Conservation (phyloP, 1,140 invertebrate genomes). For the Hyles euphorbiae region DNA sequence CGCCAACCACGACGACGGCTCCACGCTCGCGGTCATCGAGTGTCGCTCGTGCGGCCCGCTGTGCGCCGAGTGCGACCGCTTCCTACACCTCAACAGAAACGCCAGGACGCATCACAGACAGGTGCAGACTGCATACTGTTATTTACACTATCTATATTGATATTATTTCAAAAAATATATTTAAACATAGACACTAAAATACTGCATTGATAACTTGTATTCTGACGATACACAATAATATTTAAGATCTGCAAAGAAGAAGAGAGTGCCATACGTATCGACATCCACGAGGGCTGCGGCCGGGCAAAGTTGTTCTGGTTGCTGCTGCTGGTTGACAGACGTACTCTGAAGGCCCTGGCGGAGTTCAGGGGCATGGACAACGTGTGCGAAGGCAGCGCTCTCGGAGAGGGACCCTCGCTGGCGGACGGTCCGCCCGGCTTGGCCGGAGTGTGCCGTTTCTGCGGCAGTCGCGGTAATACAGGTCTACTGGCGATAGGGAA, state of each 20-base stretch:
- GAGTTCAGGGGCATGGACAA: slow-evolving; percentile 87
- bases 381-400: slow-evolving; percentile 34
- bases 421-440: slow-evolving; percentile 54
- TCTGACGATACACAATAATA: too few species aligned
- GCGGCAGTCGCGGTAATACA: slow-evolving; percentile 88
- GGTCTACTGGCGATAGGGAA: slow-evolving; percentile 93
- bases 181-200: too few species aligned
- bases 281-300: slow-evolving; percentile 97
- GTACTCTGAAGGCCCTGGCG: slow-evolving; percentile 94
- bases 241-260: slow-evolving; percentile 92
- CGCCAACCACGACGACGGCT: slow-evolving; percentile 97
- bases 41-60: slow-evolving; percentile 94
- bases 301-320: slow-evolving; percentile 97
- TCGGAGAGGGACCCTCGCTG: slow-evolving; percentile 31
- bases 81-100: slow-evolving; percentile 92
- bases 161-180: too few species aligned
- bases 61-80: slow-evolving; percentile 96
- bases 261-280: slow-evolving; percentile 94
- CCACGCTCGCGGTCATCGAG: slow-evolving; percentile 94
- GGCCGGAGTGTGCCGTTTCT: slow-evolving; percentile 93
- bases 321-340: slow-evolving; percentile 92
- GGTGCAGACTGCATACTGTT: slow-evolving; percentile 63
- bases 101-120: slow-evolving; percentile 92
- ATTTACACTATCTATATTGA: too few species aligned
- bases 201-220: too few species aligned